Evolutionary conservation across 1,140 invertebrate genomes (phyloP).

Genomic region (Hycleus cichorii): DNA sequence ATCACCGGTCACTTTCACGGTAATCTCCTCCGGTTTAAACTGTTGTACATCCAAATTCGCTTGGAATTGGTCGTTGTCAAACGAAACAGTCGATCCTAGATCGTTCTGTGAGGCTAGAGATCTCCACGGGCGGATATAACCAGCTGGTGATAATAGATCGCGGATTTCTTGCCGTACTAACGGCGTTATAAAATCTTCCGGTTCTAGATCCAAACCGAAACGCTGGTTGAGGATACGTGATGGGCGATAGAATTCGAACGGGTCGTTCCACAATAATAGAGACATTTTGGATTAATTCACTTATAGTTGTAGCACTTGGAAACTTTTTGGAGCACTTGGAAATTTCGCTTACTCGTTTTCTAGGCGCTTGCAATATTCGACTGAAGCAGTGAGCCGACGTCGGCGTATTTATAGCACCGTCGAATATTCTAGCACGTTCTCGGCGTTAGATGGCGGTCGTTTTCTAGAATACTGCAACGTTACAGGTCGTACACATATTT

Average conservation of each 20-base stretch:
- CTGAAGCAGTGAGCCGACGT: too few relatives aligned
- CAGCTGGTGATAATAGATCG: not conserved
- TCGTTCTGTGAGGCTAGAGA: conserved; percentile 21
- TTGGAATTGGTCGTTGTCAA: conserved; percentile 39
- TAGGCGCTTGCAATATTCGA: too few relatives aligned
- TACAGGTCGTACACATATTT: too few relatives aligned
- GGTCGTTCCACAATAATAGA: conserved; percentile 18
- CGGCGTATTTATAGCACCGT: too few relatives aligned
- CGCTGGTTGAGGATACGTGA: conserved; percentile 33
- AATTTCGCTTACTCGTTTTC: too few relatives aligned
- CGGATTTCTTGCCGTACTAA: conserved; percentile 1
- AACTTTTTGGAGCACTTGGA: too few relatives aligned
- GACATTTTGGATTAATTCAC: conserved; percentile 19
- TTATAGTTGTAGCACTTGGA: not conserved
- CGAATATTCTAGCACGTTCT: too few relatives aligned
- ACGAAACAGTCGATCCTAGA: conserved; percentile 37
- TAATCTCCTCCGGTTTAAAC: conserved; percentile 54
- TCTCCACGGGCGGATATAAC: conserved; percentile 48
- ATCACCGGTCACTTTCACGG: conserved; percentile 50
- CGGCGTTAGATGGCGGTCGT: too few relatives aligned
- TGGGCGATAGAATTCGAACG: conserved; percentile 8
- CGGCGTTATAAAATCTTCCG: conserved; percentile 29
- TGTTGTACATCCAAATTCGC: conserved; percentile 48
- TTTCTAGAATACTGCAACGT: too few relatives aligned
- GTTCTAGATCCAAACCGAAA: conserved; percentile 28